A percentile compares a stretch with the other conserved stretches of the same genome.
Evolutionary conservation across 2,888 invertebrate species (phyloP).

Genomic region (Encarsia formosa): DNA sequence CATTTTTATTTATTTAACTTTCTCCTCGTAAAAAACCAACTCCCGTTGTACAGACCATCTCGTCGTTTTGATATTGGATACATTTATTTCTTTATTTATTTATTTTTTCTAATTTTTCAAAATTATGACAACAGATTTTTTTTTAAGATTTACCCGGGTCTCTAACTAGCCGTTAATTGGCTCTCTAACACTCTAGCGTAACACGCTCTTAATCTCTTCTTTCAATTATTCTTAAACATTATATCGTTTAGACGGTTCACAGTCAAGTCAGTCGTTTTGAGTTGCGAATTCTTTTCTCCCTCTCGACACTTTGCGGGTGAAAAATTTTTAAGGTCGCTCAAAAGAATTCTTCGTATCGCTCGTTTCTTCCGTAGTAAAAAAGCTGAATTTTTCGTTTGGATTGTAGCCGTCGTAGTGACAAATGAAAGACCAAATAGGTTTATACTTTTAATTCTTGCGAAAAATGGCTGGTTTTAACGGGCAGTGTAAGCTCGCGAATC

Average conservation of each 20-base stretch:
- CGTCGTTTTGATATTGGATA: constrained; percentile 5
- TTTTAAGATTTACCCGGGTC: constrained; percentile 7
- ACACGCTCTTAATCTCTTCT: constrained; percentile 25
- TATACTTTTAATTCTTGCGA: too few species aligned
- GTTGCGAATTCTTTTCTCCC: background rate
- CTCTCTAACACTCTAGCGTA: background rate
- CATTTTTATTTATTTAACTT: constrained; percentile 6
- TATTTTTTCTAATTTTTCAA: background rate
- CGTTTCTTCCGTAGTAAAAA: constrained; percentile 5
- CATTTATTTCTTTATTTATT: constrained; percentile 3
- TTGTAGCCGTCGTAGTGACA: too few species aligned
- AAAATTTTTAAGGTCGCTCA: background rate
- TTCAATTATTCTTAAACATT: constrained; percentile 7
- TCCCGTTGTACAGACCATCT: background rate
- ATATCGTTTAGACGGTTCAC: constrained; percentile 16
- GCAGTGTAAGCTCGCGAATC: constrained; percentile 42
- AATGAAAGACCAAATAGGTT: too few species aligned
- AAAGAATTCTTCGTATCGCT: background rate
- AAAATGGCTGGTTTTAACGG: constrained; percentile 42
- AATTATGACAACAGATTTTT: background rate
- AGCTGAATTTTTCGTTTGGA: too few species aligned
- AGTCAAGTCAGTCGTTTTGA: constrained; percentile 12
- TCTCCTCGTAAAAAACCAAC: constrained; percentile 14
- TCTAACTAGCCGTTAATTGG: constrained; percentile 8
- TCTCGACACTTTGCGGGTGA: background rate